Evolutionary conservation across 2,888 invertebrate species (phyloP).

Genomic region (Eudiplozoon nipponicum): DNA sequence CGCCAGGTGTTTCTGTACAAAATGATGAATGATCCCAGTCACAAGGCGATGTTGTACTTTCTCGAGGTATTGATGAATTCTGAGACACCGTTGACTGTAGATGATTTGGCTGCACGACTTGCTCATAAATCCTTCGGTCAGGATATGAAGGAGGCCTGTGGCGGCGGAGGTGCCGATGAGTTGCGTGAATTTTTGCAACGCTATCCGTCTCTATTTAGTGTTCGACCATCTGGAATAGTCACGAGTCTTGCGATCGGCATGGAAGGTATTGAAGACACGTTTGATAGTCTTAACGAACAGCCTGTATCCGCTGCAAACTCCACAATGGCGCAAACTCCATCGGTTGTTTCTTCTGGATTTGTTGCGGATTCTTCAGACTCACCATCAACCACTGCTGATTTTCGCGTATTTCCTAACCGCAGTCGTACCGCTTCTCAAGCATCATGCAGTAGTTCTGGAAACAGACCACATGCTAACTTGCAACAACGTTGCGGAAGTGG

Average conservation of each 20-base stretch:
- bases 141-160: slow-evolving; percentile 43
- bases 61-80: slow-evolving; percentile 86
- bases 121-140: slow-evolving; percentile 58
- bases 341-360: too few relatives aligned
- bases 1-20: slow-evolving; percentile 18
- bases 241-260: slow-evolving; percentile 9
- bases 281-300: too few relatives aligned
- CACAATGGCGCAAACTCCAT: too few relatives aligned
- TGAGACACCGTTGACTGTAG: slow-evolving; percentile 55
- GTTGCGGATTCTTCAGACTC: too few relatives aligned
- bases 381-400: too few relatives aligned
- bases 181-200: slow-evolving; percentile 75
- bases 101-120: slow-evolving; percentile 57
- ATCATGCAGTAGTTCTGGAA: too few relatives aligned
- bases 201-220: slow-evolving; percentile 71
- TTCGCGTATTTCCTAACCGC: too few relatives aligned
- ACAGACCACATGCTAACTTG: too few relatives aligned
- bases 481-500: too few relatives aligned
- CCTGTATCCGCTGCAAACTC: too few relatives aligned
- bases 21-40: slow-evolving; percentile 27
- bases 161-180: slow-evolving; percentile 61
- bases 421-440: too few relatives aligned
- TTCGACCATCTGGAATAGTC: slow-evolving; percentile 36
- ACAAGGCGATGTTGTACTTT: slow-evolving; percentile 50
- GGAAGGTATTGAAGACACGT: too few relatives aligned